Percentiles rank a stretch among this genome's conserved stretches.
These are phyloP conservation scores for Tragelaphus eurycerus DNA, from an alignment of 2,797 vertebrate species.

Conservation along the genomic window DNA sequence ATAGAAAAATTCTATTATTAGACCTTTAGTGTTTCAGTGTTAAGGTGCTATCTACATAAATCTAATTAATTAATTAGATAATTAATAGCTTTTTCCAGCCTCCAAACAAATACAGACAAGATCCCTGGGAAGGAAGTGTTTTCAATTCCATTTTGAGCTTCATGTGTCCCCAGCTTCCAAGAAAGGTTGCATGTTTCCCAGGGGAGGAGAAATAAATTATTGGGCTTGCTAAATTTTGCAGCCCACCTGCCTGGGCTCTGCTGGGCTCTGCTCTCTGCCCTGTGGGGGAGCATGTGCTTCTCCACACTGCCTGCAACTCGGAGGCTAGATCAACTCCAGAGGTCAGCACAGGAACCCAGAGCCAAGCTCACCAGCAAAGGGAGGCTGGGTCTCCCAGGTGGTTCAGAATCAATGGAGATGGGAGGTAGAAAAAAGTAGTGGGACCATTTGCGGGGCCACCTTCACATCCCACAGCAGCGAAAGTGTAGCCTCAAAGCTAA, in stretches of 20 bases:
- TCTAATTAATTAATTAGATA: conserved; percentile 62
- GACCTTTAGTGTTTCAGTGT: background rate
- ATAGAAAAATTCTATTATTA: conserved; percentile 43
- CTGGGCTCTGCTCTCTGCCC: background rate
- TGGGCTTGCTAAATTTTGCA: background rate
- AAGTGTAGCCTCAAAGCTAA: accelerated
- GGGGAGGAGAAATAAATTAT: background rate
- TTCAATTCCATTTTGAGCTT: background rate
- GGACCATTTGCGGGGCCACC: accelerated
- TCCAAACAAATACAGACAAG: background rate
- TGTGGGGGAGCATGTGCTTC: accelerated
- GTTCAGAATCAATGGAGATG: background rate
- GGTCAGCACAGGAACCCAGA: background rate
- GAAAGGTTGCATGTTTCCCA: background rate
- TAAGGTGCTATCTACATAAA: conserved; percentile 40
- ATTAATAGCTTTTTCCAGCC: conserved; percentile 22
- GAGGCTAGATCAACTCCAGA: background rate
- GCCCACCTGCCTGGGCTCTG: background rate
- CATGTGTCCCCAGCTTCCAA: background rate
- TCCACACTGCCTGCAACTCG: background rate
- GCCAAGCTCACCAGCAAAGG: background rate
- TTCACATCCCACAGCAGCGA: accelerated
- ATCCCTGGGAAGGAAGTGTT: background rate
- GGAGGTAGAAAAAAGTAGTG: background rate
- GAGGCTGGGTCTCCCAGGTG: background rate